Evolutionary conservation across 2,888 invertebrate species (phyloP), one percentile per base, ranked within the genome.

Genomic region (Odontocerum albicorne): DNA sequence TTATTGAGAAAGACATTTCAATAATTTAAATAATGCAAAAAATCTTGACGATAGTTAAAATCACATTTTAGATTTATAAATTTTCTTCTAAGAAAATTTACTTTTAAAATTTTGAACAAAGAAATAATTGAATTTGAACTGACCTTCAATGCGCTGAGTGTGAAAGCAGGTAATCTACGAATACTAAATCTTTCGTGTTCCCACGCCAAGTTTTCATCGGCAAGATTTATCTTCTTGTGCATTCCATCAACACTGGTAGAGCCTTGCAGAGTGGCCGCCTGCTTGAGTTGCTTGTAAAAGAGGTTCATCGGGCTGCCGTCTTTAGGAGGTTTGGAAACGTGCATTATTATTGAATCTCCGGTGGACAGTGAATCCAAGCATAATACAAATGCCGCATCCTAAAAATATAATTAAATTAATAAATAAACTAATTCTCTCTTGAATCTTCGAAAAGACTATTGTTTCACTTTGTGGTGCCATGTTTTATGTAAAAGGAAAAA

Each of bases 151-250:
- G 88, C 83, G 1, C 96, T 96, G 3, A 98, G 66, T 0, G 97
- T 97, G 67, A 96, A 92, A 0, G 96, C 96, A 0, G 95, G 88
- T 65, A 96, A 81, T 61, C 96, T 80, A 61, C 92, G 83, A 64
- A 98, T 93, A 70, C 95, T 96, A 74, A 91, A 98, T 62, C 94
- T 78, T 72, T 99, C 98, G 67, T 99, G 98, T 67, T 97, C 96
- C 98, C 98, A 99, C 0, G 95, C 91, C 20, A 96, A 72, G 50
- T 87, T 81, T 63, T 92, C 91, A 47, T 96, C 95, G 0, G 94
- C 95, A 49, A 98, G 75, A 77, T 96, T 96, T 64, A 99, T 98
- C 79, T 98, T 98, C 75, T 97, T 97, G 67, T 97, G 96, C 4
- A 87, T 82, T 39, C 90, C 81, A 58, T 88, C 85, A 0, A 77